Evolutionary conservation across 2,888 invertebrate species (phyloP).

Genomic region (Rhingia rostrata): DNA sequence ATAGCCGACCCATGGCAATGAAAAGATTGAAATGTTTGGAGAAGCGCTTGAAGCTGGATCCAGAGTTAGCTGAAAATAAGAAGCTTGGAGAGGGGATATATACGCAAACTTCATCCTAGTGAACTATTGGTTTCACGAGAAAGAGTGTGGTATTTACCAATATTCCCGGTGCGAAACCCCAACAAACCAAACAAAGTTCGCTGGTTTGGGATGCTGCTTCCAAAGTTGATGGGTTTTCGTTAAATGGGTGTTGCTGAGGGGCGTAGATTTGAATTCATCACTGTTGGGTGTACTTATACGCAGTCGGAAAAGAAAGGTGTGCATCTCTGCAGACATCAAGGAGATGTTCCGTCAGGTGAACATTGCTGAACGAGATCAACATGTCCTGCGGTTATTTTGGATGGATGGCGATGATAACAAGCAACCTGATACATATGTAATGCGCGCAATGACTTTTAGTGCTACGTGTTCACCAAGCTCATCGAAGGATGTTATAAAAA

Average conservation of each 20-base stretch:
- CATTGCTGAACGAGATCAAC: too few relatives aligned
- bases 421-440: slow-evolving; percentile 51
- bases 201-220: slow-evolving; percentile 79
- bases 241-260: slow-evolving; percentile 78
- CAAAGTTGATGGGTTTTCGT: slow-evolving; percentile 71
- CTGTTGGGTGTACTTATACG: slow-evolving; percentile 74
- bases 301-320: too few relatives aligned
- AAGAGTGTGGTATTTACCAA: slow-evolving; percentile 76
- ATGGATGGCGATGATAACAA: slow-evolving; percentile 75
- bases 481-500: slow-evolving; percentile 43
- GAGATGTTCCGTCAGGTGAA: too few relatives aligned
- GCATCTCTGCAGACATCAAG: too few relatives aligned
- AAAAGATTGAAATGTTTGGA: slow-evolving; percentile 66
- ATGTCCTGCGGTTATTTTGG: slow-evolving; percentile 63
- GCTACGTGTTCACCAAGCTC: slow-evolving; percentile 69
- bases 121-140: slow-evolving; percentile 34
- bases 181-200: slow-evolving; percentile 76
- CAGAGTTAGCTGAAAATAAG: slow-evolving; percentile 2
- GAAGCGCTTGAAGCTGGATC: slow-evolving; percentile 52
- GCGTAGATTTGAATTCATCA: slow-evolving; percentile 75
- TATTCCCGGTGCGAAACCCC: slow-evolving; percentile 70
- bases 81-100: slow-evolving; percentile 48
- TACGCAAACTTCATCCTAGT: slow-evolving; percentile 43
- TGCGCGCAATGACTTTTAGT: slow-evolving; percentile 72
- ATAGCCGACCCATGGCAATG: slow-evolving; percentile 70